phyloP scores from a whole-genome alignment of 1,140 invertebrate genomes.

The Eriocheir sinensis region DNA sequence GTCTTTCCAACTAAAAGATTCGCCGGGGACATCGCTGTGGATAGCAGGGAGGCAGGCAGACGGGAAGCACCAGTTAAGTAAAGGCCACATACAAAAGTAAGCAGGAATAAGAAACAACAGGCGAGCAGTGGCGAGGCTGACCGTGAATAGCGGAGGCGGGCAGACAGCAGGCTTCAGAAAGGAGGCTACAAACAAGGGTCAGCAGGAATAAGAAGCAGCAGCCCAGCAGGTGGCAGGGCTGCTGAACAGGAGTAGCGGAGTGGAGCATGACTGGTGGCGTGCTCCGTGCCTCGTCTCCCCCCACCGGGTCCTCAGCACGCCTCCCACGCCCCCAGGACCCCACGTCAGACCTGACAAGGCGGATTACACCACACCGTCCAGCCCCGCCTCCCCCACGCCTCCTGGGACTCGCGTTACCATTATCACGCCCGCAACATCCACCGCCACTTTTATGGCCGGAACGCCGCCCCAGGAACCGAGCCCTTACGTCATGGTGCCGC shows the following conservation, averaged over 20 bases:
- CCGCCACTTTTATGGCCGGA: slow-evolving; percentile 6
- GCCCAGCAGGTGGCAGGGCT: background rate
- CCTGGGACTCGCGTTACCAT: slow-evolving; percentile 53
- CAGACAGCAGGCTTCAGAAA: background rate
- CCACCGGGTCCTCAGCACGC: background rate
- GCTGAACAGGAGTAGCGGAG: background rate
- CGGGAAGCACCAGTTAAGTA: background rate
- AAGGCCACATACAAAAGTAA: background rate
- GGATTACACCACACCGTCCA: slow-evolving; percentile 58
- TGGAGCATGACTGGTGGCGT: background rate
- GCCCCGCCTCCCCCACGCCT: slow-evolving; percentile 32
- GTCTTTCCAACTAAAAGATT: background rate
- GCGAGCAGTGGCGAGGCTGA: background rate
- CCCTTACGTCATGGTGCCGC: background rate
- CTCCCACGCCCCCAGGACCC: slow-evolving; percentile 32
- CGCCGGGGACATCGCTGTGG: background rate
- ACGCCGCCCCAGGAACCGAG: background rate
- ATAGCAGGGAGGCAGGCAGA: background rate
- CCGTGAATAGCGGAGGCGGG: background rate
- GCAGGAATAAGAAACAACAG: slow-evolving; percentile 17
- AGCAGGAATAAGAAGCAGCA: slow-evolving; percentile 26
- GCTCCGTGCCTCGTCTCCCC: background rate
- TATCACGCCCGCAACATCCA: slow-evolving; percentile 54
- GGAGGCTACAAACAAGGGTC: background rate
- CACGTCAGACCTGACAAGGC: slow-evolving; percentile 64